phyloP scores from a whole-genome alignment of 1,140 invertebrate species.

The Pseudomyrmex gracilis region DNA sequence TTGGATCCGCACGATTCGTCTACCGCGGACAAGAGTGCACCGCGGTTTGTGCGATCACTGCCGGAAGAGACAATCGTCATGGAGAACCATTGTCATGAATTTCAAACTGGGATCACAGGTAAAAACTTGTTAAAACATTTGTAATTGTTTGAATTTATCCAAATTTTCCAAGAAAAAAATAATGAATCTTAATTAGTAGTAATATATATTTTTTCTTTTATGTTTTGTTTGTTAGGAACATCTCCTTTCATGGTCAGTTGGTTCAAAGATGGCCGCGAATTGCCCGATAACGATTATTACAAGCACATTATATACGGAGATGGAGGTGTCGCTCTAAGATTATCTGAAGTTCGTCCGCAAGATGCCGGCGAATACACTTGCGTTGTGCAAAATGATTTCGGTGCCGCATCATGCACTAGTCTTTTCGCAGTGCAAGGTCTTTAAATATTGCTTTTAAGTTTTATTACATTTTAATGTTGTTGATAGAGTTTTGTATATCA shows the following conservation, averaged over 20 bases:
- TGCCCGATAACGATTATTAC: conserved; percentile 89
- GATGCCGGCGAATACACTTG: conserved; percentile 91
- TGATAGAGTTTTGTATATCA: neutral
- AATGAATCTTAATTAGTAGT: conserved; percentile 5
- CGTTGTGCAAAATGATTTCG: conserved; percentile 87
- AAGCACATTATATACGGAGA: conserved; percentile 88
- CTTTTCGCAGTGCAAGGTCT: conserved; percentile 86
- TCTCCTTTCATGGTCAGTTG: conserved; percentile 90
- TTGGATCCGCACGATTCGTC: conserved; percentile 72
- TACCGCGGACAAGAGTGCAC: conserved; percentile 79
- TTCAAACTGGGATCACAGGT: conserved; percentile 86
- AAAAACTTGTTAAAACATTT: conserved; percentile 80
- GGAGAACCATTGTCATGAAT: conserved; percentile 88
- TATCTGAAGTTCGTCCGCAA: conserved; percentile 88
- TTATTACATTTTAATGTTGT: neutral
- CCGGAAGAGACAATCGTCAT: conserved; percentile 83
- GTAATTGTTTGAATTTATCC: neutral
- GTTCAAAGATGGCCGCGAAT: conserved; percentile 89
- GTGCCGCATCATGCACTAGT: conserved; percentile 86
- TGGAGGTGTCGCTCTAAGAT: conserved; percentile 87
- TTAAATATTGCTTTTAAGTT: conserved; percentile 35
- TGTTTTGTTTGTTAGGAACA: conserved; percentile 82
- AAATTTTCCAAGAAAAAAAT: neutral
- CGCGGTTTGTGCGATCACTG: conserved; percentile 84
- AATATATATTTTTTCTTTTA: neutral